Evolutionary conservation across 2,113 vertebrate genomes (phyloP).

Genomic region (Okapia johnstoni): DNA sequence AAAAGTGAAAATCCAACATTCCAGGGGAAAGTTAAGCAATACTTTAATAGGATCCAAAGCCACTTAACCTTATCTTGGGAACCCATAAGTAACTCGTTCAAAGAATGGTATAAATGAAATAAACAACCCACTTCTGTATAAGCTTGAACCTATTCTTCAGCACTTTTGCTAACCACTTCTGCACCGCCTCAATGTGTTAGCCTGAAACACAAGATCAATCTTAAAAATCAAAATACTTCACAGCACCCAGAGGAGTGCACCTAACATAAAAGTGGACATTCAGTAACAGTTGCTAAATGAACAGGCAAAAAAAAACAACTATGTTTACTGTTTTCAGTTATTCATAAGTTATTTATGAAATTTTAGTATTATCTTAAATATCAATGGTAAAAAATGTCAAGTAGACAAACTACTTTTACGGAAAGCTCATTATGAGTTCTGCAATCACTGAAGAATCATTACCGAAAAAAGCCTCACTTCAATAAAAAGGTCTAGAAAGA

Average conservation of each 20-base stretch:
- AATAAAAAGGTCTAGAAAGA: neutral
- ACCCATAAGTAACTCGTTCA: neutral
- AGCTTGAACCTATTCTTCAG: neutral
- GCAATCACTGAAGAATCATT: neutral
- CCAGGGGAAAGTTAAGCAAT: constrained; percentile 1
- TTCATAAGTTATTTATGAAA: neutral
- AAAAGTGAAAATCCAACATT: constrained; percentile 16
- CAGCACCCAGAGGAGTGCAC: neutral
- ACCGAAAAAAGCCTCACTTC: neutral
- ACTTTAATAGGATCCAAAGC: neutral
- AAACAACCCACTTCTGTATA: neutral
- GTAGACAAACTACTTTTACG: neutral
- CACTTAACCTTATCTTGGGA: neutral
- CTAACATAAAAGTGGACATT: neutral
- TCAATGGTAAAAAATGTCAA: neutral
- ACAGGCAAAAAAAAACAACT: neutral
- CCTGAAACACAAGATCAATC: neutral
- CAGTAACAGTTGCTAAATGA: neutral
- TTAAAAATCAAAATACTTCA: neutral
- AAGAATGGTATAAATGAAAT: neutral
- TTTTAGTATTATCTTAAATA: neutral
- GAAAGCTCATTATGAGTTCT: neutral
- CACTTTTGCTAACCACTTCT: neutral
- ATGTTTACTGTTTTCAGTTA: neutral
- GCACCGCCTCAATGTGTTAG: neutral